A percentile compares a stretch with the other conserved stretches of the same genome.
Evolutionary conservation across 2,113 vertebrate genomes (phyloP).

Genomic region (Ptilorrhoa leucosticta): DNA sequence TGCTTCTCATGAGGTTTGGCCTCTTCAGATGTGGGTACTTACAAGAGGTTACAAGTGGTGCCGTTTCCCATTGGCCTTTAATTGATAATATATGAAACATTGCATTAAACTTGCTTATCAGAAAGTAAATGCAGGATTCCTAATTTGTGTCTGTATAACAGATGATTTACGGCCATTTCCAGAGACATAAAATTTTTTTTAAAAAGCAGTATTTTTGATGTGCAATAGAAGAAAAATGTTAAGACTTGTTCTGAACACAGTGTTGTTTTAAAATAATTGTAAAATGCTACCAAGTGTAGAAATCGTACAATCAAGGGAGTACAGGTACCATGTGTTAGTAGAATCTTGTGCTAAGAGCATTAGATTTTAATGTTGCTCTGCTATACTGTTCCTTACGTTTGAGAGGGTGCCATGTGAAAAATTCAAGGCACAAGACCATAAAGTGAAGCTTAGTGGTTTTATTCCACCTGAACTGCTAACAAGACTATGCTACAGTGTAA

Average conservation of each 20-base stretch:
- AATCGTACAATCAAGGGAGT: not conserved
- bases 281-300: not conserved
- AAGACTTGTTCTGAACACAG: not conserved
- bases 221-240: not conserved
- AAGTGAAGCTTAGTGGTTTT: conserved; percentile 48
- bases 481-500: conserved; percentile 6
- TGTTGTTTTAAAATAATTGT: not conserved
- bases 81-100: not conserved
- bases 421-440: not conserved
- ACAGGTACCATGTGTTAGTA: not conserved
- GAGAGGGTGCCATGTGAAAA: conserved; percentile 11
- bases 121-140: not conserved
- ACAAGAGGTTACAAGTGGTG: not conserved
- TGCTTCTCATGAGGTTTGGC: not conserved
- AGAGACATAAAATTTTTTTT: not conserved
- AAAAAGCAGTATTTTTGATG: not conserved
- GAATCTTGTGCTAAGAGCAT: not conserved
- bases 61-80: not conserved
- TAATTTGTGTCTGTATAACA: not conserved
- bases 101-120: not conserved
- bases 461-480: conserved; percentile 56
- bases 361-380: not conserved
- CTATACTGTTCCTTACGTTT: not conserved
- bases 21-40: not conserved
- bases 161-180: not conserved